Evolutionary conservation across 2,797 vertebrate species (phyloP), one percentile per base, ranked within the genome.

Genomic region (Zalophus californianus): DNA sequence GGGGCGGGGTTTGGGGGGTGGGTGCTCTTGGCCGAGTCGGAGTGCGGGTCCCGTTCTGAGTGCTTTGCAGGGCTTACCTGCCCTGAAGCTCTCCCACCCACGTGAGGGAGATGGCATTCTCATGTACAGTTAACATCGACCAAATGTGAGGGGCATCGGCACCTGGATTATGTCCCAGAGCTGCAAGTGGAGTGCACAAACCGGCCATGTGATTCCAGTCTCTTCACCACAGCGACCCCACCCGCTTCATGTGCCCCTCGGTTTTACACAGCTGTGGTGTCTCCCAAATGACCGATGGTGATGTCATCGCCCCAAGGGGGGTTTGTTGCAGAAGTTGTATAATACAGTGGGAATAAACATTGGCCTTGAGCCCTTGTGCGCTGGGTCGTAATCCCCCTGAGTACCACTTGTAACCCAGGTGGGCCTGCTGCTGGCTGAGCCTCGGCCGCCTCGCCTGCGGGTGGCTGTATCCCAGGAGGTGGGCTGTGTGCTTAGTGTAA

Each of bases 11-110:
- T 38, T 38, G 38, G 9, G 66, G n/a, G 18, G 18, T 4, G 35
- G 32, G 7, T 25, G 23, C 29, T 20, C 7, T 54, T 8, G 54
- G 23, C 58, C 5, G 0, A 18, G 18, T 6, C 5, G n/a, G 0
- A 0, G 1, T 5, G 0, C 12, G 0, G 0, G 41, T 16, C 6
- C 29, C 14, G 7, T 58, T n/a, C 50, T 14, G 25, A 64, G 14
- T 12, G 14, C 16, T 14, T 52, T 14, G 14, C 2, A 0, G 35
- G 32, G 52, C 44, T n/a, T 13, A 5, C 16, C 64, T 86, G 20
- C 15, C 21, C 4, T 4, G 60, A n/a, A 3, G 10, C 25, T 20
- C 66, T 50, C 10, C 35, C 16, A 5, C 35, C 35, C 13, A 7
- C 32, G 2, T 0, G 32, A 21, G 66, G 35, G 58, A 41, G 58